Base-by-base conservation (phyloP, 2,113 vertebrate genomes). In the Hiodon tergisus region DNA sequence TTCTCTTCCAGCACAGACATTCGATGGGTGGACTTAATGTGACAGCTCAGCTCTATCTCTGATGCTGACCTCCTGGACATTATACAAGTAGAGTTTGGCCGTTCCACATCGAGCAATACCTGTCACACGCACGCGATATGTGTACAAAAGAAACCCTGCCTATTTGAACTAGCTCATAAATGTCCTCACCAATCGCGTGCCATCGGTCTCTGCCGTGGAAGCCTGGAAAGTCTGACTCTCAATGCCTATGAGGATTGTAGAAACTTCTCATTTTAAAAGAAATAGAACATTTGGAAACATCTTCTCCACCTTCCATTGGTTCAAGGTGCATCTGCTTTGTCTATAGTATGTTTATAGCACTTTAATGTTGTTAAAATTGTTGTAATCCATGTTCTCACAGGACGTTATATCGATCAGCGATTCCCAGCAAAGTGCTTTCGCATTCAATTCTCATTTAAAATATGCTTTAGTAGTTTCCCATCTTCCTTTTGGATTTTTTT, bases 181-280 rank as follows among this genome's bases (percentile, higher is more conserved):
- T 76, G 60, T 58, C 63, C 4, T n/a, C 55, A 70, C 58, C 66
- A 75, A 75, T 69, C n/a, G 48, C 9, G 17, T 60, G 47, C 63
- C 47, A 10, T 68, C 17, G 4, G 8, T 50, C 73, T 57, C 73
- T 59, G 62, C 62, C n/a, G 61, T 61, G 52, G 71, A 82, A 74
- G 77, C 66, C 79, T 73, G 79, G 79, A 80, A 60, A 75, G 73
- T 72, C 73, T 81, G 79, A 79, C 77, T 79, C 59, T 31, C 57
- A 69, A 60, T 54, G 66, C 52, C 67, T 53, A 66, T 69, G 65
- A 75, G 80, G 71, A 75, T 63, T 54, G 73, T 71, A 6, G 1
- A 8, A 65, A 60, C 66, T 47, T 75, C 72, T 77, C 80, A 62
- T 77, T 63, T 65, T 66, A 59, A 67, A 47, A 62, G 51, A 31